phyloP scores from a whole-genome alignment of 2,113 vertebrate species.

The Passer domesticus region DNA sequence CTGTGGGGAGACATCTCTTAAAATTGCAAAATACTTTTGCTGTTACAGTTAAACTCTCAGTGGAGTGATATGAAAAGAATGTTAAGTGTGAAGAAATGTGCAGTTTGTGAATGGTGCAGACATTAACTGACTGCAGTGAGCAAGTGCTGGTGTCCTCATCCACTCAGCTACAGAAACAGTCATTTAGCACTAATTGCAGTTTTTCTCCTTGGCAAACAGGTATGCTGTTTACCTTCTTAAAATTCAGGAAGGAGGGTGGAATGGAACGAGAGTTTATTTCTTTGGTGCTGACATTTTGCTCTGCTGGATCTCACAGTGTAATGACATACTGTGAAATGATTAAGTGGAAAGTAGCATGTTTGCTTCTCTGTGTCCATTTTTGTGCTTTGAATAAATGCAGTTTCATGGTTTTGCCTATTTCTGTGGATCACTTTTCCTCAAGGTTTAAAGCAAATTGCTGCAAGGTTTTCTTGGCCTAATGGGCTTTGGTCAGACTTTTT shows the following conservation, averaged over 20 bases:
- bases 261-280: not conserved
- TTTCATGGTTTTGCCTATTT: not conserved
- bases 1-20: not conserved
- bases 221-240: not conserved
- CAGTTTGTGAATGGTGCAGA: not conserved
- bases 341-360: not conserved
- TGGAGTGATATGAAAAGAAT: not conserved
- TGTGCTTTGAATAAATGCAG: not conserved
- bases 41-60: conserved; percentile 4
- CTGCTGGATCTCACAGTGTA: not conserved
- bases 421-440: not conserved
- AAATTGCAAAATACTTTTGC: conserved; percentile 21
- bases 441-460: not conserved
- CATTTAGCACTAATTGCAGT: conserved; percentile 5
- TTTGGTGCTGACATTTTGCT: not conserved
- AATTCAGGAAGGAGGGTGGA: not conserved
- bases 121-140: not conserved
- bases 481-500: not conserved
- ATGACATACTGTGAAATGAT: not conserved
- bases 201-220: not conserved
- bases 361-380: not conserved
- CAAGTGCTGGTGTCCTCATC: not conserved
- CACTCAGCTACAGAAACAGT: not conserved
- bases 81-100: conserved; percentile 17
- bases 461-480: not conserved